A percentile compares a stretch with the other conserved stretches of the same genome.
Evolutionary conservation across 2,797 vertebrate genomes (phyloP).

Genomic region (Brotula barbata): DNA sequence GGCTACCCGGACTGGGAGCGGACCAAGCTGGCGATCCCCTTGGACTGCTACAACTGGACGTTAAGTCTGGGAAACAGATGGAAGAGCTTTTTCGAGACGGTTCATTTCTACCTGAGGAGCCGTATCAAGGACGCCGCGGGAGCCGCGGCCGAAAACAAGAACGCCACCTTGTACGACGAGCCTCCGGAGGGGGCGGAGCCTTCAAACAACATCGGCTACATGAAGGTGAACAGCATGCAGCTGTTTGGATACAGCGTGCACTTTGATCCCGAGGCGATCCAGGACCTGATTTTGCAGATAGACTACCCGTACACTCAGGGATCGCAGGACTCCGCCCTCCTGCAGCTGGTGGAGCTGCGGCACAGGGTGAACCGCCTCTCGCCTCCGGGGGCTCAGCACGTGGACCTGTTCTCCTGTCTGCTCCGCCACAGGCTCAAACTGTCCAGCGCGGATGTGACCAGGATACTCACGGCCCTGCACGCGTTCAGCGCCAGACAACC

Average conservation of each 20-base stretch:
- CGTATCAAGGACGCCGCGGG: constrained; percentile 80
- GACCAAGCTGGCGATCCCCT: constrained; percentile 86
- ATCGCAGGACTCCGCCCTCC: constrained; percentile 94
- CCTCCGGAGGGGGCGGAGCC: constrained; percentile 80
- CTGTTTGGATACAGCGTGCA: constrained; percentile 98
- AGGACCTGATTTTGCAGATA: constrained; percentile 96
- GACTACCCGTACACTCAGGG: constrained; percentile 99
- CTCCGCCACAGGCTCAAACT: constrained; percentile 96
- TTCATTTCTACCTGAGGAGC: constrained; percentile 95
- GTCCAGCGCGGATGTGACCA: constrained; percentile 90
- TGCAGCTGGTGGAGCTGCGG: constrained; percentile 93
- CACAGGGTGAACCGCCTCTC: constrained; percentile 95
- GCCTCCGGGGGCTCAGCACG: constrained; percentile 86
- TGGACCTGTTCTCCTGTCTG: constrained; percentile 95
- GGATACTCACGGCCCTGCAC: constrained; percentile 93
- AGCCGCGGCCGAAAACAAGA: constrained; percentile 66
- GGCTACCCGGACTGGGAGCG: constrained; percentile 95
- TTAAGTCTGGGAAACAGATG: constrained; percentile 93
- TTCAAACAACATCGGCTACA: constrained; percentile 88
- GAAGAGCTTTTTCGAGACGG: constrained; percentile 98
- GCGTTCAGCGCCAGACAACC: constrained; percentile 91
- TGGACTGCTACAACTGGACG: constrained; percentile 97
- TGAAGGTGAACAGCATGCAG: constrained; percentile 97
- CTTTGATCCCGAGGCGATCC: constrained; percentile 96
- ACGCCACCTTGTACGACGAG: constrained; percentile 60